Evolutionary conservation across 1,140 invertebrate species (phyloP).

Genomic region (Cylas formicarius): DNA sequence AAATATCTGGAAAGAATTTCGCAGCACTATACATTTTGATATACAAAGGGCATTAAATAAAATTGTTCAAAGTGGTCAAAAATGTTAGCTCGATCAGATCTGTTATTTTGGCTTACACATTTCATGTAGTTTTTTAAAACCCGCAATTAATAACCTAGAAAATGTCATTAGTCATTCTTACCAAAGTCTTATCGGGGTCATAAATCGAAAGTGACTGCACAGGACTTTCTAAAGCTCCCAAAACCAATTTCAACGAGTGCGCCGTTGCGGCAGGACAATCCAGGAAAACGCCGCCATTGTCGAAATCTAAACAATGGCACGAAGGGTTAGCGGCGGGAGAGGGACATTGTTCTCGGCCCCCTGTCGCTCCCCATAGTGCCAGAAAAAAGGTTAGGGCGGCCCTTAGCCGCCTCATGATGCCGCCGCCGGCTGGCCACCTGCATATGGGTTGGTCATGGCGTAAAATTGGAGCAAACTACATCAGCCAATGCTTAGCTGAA

Average conservation of each 20-base stretch:
- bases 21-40: no score
- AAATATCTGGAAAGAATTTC: no score
- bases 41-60: no score
- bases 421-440: neutral
- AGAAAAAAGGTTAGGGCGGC: slow-evolving; percentile 10
- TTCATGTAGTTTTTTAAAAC: no score
- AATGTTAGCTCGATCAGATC: no score
- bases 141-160: no score
- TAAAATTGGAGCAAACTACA: no score
- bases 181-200: slow-evolving; percentile 68
- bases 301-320: slow-evolving; percentile 86
- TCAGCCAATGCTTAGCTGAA: no score
- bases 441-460: no score
- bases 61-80: no score
- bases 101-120: no score
- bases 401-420: slow-evolving; percentile 18
- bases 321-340: slow-evolving; percentile 62
- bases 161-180: no score
- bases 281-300: slow-evolving; percentile 81
- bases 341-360: slow-evolving; percentile 50
- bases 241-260: slow-evolving; percentile 43
- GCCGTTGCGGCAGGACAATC: slow-evolving; percentile 76
- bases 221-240: slow-evolving; percentile 50
- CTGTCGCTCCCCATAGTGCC: slow-evolving; percentile 11
- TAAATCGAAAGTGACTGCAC: slow-evolving; percentile 83